phyloP scores from a whole-genome alignment of 2,888 invertebrate species.

The Chloroclystis v-ata region DNA sequence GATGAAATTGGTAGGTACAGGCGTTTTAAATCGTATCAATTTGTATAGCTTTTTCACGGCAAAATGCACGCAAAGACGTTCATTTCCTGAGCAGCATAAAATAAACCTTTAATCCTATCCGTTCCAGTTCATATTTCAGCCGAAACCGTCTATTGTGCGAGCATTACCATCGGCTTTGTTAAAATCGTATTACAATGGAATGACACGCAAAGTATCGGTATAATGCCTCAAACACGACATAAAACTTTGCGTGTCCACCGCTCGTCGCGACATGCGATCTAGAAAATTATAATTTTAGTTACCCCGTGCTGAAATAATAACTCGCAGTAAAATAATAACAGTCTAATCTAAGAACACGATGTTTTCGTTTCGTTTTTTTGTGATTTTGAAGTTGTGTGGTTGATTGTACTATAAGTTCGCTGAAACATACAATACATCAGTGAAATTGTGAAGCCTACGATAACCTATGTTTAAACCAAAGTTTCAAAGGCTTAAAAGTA shows the following conservation, averaged over 20 bases:
- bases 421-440: not conserved
- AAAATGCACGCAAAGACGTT: constrained; percentile 2
- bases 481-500: too few relatives aligned
- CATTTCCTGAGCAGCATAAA: constrained; percentile 10
- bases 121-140: constrained; percentile 59
- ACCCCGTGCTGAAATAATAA: constrained; percentile 41
- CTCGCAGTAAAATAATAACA: constrained; percentile 44
- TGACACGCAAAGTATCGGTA: constrained; percentile 68
- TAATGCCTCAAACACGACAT: constrained; percentile 51
- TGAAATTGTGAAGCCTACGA: too few relatives aligned
- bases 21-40: not conserved
- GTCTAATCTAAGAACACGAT: constrained; percentile 36
- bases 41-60: not conserved
- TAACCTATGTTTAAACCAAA: too few relatives aligned
- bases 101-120: constrained; percentile 45
- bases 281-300: constrained; percentile 47
- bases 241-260: constrained; percentile 43
- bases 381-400: constrained; percentile 12
- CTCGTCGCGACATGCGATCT: constrained; percentile 50
- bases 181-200: constrained; percentile 66
- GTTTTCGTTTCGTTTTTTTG: constrained; percentile 39
- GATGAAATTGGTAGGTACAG: not conserved
- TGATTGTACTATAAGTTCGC: constrained; percentile 3
- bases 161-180: constrained; percentile 62
- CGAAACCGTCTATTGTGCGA: constrained; percentile 59